Evolutionary conservation across 2,888 invertebrate species (phyloP).

Genomic region (Protophormia terraenovae): DNA sequence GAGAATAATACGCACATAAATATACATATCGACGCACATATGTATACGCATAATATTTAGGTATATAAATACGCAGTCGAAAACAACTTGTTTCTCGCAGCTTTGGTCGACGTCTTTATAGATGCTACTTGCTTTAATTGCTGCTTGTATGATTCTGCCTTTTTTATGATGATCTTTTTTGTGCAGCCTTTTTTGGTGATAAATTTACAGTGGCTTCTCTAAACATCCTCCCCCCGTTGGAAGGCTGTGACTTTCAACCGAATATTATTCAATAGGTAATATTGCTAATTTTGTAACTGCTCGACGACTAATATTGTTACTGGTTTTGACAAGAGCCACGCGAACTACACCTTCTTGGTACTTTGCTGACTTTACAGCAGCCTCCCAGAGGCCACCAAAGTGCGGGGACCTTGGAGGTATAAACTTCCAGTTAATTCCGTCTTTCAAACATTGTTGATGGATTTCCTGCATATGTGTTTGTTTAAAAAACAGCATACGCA

Average conservation of each 20-base stretch:
- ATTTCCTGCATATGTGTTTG: conserved; percentile 36
- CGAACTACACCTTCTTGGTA: conserved; percentile 56
- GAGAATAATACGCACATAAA: no score
- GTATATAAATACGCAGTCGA: no score
- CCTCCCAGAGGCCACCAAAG: conserved; percentile 64
- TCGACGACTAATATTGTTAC: conserved; percentile 43
- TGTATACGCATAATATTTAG: no score
- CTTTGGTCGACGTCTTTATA: no score
- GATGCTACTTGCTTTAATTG: no score
- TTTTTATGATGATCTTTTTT: no score
- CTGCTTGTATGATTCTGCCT: no score
- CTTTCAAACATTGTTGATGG: conserved; percentile 29
- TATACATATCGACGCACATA: no score
- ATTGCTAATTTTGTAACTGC: conserved; percentile 54
- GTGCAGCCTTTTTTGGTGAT: neutral
- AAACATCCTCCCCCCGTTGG: conserved; percentile 3
- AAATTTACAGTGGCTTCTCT: neutral
- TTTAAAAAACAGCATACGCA: conserved; percentile 39
- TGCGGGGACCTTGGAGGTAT: conserved; percentile 63
- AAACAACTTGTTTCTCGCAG: no score
- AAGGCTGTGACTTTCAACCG: neutral
- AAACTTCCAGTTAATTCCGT: conserved; percentile 57
- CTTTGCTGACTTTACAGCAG: conserved; percentile 61
- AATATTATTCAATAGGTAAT: neutral
- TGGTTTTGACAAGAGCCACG: conserved; percentile 47